These are phyloP conservation scores for Chaetophractus vellerosus DNA, from an alignment of 2,797 vertebrate species.

Conservation along the genomic window DNA sequence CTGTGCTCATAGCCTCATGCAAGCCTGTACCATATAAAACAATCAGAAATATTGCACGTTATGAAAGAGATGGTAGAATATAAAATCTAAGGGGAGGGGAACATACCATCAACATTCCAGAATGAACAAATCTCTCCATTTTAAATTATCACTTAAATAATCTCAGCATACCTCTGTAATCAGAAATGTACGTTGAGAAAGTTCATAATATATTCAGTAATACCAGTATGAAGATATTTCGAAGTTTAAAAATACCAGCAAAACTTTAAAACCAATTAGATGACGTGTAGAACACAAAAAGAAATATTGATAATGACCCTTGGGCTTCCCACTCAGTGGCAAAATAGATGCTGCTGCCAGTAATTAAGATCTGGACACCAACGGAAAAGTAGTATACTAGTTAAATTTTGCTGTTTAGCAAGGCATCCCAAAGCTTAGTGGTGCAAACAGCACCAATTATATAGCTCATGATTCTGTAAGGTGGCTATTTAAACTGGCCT, in stretches of 20 bases:
- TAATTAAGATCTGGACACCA: not conserved
- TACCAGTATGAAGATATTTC: not conserved
- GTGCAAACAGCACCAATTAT: not conserved
- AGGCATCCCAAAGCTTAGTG: not conserved
- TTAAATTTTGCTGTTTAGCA: not conserved
- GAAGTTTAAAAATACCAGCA: slow-evolving; percentile 9
- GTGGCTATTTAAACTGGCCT: not conserved
- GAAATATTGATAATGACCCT: not conserved
- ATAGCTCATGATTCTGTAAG: not conserved
- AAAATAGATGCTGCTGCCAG: not conserved
- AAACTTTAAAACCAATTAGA: not conserved
- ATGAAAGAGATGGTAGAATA: not conserved
- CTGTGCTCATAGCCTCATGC: not conserved
- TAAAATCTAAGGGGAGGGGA: not conserved
- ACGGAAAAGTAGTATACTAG: not conserved
- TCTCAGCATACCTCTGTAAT: not conserved
- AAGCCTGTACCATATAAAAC: not conserved
- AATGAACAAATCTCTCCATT: not conserved
- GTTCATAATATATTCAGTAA: slow-evolving; percentile 22
- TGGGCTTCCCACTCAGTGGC: not conserved
- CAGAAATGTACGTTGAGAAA: not conserved
- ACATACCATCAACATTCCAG: not conserved
- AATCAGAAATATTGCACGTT: not conserved
- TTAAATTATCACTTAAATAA: slow-evolving; percentile 36
- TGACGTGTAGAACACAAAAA: not conserved